Evolutionary conservation across 2,888 invertebrate genomes (phyloP).

Genomic region (Oligia strigilis): DNA sequence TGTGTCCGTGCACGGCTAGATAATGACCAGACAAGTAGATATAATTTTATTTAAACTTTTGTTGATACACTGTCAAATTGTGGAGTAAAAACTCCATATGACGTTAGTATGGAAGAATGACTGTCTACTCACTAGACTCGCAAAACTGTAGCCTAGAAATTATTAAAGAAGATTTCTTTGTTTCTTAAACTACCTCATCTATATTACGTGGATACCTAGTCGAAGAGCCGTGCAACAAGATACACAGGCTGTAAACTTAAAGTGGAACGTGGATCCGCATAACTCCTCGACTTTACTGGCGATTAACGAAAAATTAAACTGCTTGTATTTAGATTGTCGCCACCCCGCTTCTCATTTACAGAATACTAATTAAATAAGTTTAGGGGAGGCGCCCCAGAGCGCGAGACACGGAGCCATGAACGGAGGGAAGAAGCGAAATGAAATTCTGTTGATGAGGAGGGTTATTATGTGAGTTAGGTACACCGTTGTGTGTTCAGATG

Average conservation of each 20-base stretch:
- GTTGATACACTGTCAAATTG: too few relatives aligned
- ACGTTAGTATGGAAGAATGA: too few relatives aligned
- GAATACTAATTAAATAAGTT: constrained; percentile 80
- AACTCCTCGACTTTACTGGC: constrained; percentile 69
- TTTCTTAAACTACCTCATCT: background rate
- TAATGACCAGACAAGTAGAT: too few relatives aligned
- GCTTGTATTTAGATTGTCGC: constrained; percentile 74
- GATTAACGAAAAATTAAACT: constrained; percentile 76
- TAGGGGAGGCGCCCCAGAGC: constrained; percentile 40
- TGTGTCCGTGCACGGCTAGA: too few relatives aligned
- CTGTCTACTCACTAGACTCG: too few relatives aligned
- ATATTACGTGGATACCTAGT: constrained; percentile 11
- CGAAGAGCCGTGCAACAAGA: constrained; percentile 38
- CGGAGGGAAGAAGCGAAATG: background rate
- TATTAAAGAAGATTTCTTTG: background rate
- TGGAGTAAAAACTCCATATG: too few relatives aligned
- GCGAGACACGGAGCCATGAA: constrained; percentile 39
- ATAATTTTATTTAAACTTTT: too few relatives aligned
- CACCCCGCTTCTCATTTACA: constrained; percentile 71
- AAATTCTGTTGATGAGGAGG: constrained; percentile 16
- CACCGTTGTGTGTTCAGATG: background rate
- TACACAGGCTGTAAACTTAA: constrained; percentile 50
- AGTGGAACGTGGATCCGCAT: constrained; percentile 69
- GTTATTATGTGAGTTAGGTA: background rate
- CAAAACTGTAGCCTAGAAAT: background rate